A percentile compares a stretch with the other conserved stretches of the same genome.
phyloP scores from a whole-genome alignment of 2,113 vertebrate species.

The Leucoraja erinaceus region DNA sequence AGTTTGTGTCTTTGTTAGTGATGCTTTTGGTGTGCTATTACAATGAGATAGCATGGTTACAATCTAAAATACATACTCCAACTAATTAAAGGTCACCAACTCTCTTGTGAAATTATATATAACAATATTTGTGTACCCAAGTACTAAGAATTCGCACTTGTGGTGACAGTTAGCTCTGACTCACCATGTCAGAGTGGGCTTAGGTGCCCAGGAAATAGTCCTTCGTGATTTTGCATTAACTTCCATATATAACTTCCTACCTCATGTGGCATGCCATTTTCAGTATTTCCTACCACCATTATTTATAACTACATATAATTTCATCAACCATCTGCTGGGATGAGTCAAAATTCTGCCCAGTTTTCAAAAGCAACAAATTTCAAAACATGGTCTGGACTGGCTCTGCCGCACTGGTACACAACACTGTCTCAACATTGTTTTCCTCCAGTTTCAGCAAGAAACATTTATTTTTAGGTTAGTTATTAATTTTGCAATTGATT shows the following conservation, averaged over 20 bases:
- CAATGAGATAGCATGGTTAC: not conserved
- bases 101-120: not conserved
- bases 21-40: not conserved
- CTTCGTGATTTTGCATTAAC: not conserved
- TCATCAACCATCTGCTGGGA: not conserved
- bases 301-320: not conserved
- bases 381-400: not conserved
- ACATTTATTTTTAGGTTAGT: no score
- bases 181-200: not conserved
- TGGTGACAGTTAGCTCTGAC: not conserved
- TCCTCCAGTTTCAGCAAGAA: no score
- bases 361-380: constrained; percentile 14
- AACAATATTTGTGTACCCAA: not conserved
- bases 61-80: not conserved
- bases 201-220: not conserved
- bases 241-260: not conserved
- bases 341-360: constrained; percentile 18
- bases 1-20: not conserved
- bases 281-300: not conserved
- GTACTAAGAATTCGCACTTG: not conserved
- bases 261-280: constrained; percentile 3
- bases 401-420: not conserved
- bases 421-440: not conserved
- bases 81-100: not conserved
- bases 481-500: no score